Evolutionary conservation across 2,888 invertebrate genomes (phyloP).

Genomic region (Drosophila anomalata): DNA sequence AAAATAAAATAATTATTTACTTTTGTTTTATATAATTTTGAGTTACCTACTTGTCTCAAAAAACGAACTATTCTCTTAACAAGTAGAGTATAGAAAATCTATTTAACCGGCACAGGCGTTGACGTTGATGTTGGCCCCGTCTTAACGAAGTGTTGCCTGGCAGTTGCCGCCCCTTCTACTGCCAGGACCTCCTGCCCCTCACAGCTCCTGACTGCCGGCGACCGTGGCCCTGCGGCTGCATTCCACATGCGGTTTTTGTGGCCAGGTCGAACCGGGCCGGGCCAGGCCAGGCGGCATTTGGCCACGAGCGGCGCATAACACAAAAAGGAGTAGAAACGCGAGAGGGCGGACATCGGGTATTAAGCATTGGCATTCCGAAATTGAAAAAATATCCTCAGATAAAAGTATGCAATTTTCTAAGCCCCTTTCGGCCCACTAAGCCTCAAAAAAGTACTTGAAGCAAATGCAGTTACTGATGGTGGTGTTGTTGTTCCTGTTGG

Average conservation of each 20-base stretch:
- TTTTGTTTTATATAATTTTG: too few relatives aligned
- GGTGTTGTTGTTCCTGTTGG: conserved; percentile 41
- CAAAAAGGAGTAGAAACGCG: conserved; percentile 44
- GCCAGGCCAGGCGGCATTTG: conserved; percentile 33
- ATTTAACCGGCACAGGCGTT: conserved; percentile 76
- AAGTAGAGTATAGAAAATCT: conserved; percentile 52
- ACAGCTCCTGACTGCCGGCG: conserved; percentile 14
- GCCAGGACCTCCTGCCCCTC: not conserved
- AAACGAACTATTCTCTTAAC: not conserved
- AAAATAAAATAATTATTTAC: too few relatives aligned
- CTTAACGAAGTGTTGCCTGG: conserved; percentile 75
- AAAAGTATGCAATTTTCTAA: conserved; percentile 64
- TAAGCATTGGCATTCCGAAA: conserved; percentile 56
- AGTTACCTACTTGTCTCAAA: not conserved
- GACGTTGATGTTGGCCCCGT: conserved; percentile 72
- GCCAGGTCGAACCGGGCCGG: conserved; percentile 13
- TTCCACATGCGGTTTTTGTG: conserved; percentile 73
- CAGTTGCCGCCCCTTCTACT: conserved; percentile 35
- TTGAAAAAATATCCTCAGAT: conserved; percentile 69
- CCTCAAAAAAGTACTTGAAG: conserved; percentile 3
- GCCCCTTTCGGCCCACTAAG: conserved; percentile 1
- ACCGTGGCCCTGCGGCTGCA: conserved; percentile 46
- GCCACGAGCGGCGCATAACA: conserved; percentile 66
- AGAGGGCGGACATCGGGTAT: not conserved
- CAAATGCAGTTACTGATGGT: not conserved